phyloP scores from a whole-genome alignment of 2,888 invertebrate genomes.

The Drosophila barbarae region DNA sequence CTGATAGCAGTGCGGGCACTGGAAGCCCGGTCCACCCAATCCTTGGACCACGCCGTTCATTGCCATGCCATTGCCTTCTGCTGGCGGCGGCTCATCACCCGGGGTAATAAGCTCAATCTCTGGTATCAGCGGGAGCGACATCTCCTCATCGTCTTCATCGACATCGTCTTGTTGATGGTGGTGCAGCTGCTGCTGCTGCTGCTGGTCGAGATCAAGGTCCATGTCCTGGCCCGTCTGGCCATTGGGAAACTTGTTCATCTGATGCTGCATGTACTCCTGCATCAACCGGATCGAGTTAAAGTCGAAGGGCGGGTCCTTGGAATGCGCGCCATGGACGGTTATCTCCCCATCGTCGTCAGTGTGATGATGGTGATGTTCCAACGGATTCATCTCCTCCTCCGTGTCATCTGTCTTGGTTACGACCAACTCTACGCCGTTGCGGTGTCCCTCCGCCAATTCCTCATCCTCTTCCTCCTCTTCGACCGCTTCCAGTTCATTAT shows the following conservation, averaged over 20 bases:
- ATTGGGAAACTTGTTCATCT: slow-evolving; percentile 72
- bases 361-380: slow-evolving; percentile 18
- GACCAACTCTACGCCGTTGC: slow-evolving; percentile 7
- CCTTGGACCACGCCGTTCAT: slow-evolving; percentile 20
- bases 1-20: slow-evolving; percentile 77
- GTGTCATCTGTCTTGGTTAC: slow-evolving; percentile 3
- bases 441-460: slow-evolving; percentile 12
- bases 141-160: slow-evolving; percentile 74
- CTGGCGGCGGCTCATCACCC: slow-evolving; percentile 66
- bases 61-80: slow-evolving; percentile 10
- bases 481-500: not conserved
- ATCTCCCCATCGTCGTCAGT: slow-evolving; percentile 51
- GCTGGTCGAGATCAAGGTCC: slow-evolving; percentile 38
- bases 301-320: slow-evolving; percentile 58
- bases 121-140: slow-evolving; percentile 78
- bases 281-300: slow-evolving; percentile 77
- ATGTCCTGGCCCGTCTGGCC: slow-evolving; percentile 34
- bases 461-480: slow-evolving; percentile 15
- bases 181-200: slow-evolving; percentile 17
- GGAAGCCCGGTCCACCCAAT: slow-evolving; percentile 62
- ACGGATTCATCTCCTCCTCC: slow-evolving; percentile 13
- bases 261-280: slow-evolving; percentile 78
- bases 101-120: slow-evolving; percentile 79
- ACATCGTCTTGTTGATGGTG: slow-evolving; percentile 40
- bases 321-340: slow-evolving; percentile 35